Evolutionary conservation across 1,140 invertebrate genomes (phyloP).

Genomic region (Manduca sexta): DNA sequence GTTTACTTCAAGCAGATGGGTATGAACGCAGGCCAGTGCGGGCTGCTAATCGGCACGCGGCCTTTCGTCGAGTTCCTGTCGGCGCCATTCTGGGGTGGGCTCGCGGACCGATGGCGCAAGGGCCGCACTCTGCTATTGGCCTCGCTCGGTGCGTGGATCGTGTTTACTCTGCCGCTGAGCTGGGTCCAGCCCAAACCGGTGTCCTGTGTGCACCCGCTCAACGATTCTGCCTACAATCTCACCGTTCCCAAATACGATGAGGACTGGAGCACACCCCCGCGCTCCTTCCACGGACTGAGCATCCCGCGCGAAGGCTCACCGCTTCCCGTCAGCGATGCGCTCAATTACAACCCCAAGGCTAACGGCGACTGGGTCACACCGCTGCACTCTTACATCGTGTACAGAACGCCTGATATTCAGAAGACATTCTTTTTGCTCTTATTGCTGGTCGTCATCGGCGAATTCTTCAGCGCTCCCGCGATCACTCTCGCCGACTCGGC

Average conservation of each 20-base stretch:
- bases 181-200: slow-evolving; percentile 95
- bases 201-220: slow-evolving; percentile 85
- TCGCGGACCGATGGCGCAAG: slow-evolving; percentile 93
- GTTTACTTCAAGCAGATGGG: slow-evolving; percentile 99
- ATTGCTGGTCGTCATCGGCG: slow-evolving; percentile 94
- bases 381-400: slow-evolving; percentile 94
- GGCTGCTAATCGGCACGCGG: slow-evolving; percentile 91
- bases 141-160: slow-evolving; percentile 94
- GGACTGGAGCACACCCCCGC: slow-evolving; percentile 26
- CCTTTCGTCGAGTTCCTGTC: slow-evolving; percentile 99
- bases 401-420: slow-evolving; percentile 89
- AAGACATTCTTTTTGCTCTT: slow-evolving; percentile 97
- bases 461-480: slow-evolving; percentile 98
- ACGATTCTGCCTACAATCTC: slow-evolving; percentile 78
- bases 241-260: slow-evolving; percentile 68
- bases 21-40: slow-evolving; percentile 97
- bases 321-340: slow-evolving; percentile 83
- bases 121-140: slow-evolving; percentile 92
- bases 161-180: slow-evolving; percentile 96
- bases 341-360: slow-evolving; percentile 86
- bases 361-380: slow-evolving; percentile 91
- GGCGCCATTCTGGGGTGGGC: slow-evolving; percentile 96
- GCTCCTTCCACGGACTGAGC: slow-evolving; percentile 41
- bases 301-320: slow-evolving; percentile 76
- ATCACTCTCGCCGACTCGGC: slow-evolving; percentile 97